These are phyloP conservation scores for Oxygymnocypris stewartii DNA, from an alignment of 2,113 vertebrate species.

Conservation along the genomic window DNA sequence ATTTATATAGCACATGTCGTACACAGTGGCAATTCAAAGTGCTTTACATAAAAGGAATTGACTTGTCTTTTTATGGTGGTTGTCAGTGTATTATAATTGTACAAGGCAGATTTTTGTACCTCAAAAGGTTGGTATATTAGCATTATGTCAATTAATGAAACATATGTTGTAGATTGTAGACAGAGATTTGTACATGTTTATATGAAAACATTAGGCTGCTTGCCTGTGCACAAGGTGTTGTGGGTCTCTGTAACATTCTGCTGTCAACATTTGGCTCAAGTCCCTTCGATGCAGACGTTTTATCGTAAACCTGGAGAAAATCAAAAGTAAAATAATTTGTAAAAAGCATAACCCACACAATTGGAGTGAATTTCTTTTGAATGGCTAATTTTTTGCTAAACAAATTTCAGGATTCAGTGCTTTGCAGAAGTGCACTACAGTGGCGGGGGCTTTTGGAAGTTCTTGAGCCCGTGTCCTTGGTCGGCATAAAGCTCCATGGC, in stretches of 20 bases:
- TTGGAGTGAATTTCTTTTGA: background rate
- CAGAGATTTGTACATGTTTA: background rate
- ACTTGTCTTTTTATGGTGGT: too few species aligned
- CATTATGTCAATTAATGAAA: background rate
- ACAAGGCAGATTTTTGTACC: too few species aligned
- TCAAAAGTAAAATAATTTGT: background rate
- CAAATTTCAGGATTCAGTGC: background rate
- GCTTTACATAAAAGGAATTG: too few species aligned
- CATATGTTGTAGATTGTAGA: background rate
- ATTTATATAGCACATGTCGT: too few species aligned
- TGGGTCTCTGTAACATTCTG: background rate
- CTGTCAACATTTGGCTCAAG: background rate
- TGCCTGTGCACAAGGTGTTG: background rate
- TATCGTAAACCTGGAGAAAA: background rate
- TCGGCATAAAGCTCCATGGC: background rate
- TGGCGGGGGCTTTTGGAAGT: background rate
- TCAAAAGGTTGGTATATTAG: background rate
- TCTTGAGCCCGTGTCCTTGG: background rate
- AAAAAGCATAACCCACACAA: background rate
- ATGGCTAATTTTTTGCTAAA: background rate
- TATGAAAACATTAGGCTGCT: background rate
- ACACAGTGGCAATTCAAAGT: too few species aligned
- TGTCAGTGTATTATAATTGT: too few species aligned
- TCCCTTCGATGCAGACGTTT: background rate
- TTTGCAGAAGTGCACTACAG: background rate